Evolutionary conservation across 2,888 invertebrate genomes (phyloP), one percentile per base, ranked within the genome.

Genomic region (Platycheirus albimanus): DNA sequence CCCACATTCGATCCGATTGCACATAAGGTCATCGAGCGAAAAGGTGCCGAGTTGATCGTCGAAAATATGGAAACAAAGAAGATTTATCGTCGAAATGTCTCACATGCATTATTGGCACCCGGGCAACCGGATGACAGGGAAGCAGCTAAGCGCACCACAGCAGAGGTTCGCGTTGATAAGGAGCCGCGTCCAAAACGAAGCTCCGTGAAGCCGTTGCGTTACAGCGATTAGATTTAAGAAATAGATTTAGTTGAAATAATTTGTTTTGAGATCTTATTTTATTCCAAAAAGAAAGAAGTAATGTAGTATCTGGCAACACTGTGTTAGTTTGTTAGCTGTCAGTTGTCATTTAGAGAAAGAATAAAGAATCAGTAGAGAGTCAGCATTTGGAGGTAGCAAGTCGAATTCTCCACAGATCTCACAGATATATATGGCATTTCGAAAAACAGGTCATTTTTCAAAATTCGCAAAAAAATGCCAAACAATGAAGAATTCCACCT

Each of bases 21-120:
- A 17, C 51, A 36, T 15, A 66, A 19, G 45, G 71, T 72, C 8
- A 47, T 64, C 7, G 41, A 52, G 30, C 15, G 71, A 49, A 66
- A 43, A 10, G 51, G 63, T 17, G 15, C 72, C 17, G 66, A 66
- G 54, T n/a, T 71, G 6, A 7, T 47, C 13, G 67, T 75, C 38
- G 36, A 66, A 45, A 43, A 43, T 17, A 43, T 17, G 17, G 43
- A 43, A 43, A 17, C 17, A 43, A 17, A 17, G 43, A 17, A 17
- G 8, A 15, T 15, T 43, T 43, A 43, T 43, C 43, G 36, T 8
- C 4, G 43, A 43, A 43, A 43, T 43, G 43, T 43, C 7, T 17
- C 43, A 15, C 43, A 43, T 17, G 43, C 17, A 38, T 38, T 38
- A 38, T 38, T 38, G 38, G 13, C 38, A 38, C 38, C 38, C 38